A percentile compares a stretch with the other conserved stretches of the same genome.
These are phyloP conservation scores for Luidia sarsii DNA, from an alignment of 53 echinoderm and acorn worm species.

Conservation along the genomic window DNA sequence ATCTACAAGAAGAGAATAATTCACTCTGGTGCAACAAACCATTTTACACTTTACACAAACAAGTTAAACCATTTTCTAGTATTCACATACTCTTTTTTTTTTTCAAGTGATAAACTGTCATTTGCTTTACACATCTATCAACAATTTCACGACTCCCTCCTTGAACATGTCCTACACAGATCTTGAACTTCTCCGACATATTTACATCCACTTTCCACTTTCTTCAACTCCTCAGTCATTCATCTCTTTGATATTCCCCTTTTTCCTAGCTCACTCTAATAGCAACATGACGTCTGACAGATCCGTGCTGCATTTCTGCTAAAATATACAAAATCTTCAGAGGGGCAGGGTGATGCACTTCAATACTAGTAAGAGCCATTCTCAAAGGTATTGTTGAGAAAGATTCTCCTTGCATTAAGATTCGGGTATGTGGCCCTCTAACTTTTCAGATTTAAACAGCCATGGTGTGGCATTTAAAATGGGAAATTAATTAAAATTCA, in stretches of 20 bases:
- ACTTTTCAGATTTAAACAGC: no score
- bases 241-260: neutral
- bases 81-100: conserved; percentile 20
- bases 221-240: no score
- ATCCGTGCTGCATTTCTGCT: no score
- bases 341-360: no score
- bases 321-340: no score
- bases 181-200: neutral
- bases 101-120: neutral
- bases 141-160: conserved; percentile 25
- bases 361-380: no score
- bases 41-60: conserved; percentile 34
- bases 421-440: no score
- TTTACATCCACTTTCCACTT: conserved; percentile 13
- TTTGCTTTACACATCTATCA: conserved; percentile 19
- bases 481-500: neutral
- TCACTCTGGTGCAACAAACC: neutral
- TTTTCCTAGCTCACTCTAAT: neutral
- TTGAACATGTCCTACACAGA: conserved; percentile 13
- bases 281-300: no score
- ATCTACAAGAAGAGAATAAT: conserved; percentile 8
- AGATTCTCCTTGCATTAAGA: no score
- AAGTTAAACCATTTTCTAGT: conserved; percentile 24
- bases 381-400: no score
- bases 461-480: no score